Conservation (phyloP, 2,888 invertebrate genomes). For the Himalopsyche anomala region DNA sequence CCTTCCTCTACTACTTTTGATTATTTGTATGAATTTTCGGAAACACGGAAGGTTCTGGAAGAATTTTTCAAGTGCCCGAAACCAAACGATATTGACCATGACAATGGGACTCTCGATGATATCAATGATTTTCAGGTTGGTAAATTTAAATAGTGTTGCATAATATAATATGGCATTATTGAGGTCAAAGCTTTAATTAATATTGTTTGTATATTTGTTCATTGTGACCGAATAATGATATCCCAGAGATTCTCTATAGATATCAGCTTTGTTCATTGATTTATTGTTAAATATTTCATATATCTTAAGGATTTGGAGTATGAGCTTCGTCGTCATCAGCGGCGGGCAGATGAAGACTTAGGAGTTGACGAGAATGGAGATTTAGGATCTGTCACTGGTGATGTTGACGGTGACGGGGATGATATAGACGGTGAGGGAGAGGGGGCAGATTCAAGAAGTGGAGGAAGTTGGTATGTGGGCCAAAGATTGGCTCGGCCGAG, state of each 20-base stretch:
- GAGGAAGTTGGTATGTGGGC: conserved; percentile 86
- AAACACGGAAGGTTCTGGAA: conserved; percentile 93
- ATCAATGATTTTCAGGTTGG: conserved; percentile 74
- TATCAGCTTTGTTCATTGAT: background rate
- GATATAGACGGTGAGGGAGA: conserved; percentile 67
- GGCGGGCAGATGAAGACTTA: conserved; percentile 77
- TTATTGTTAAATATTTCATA: background rate
- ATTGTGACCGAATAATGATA: background rate
- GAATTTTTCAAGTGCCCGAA: conserved; percentile 93
- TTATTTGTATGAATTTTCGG: conserved; percentile 94
- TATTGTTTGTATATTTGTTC: conserved; percentile 31
- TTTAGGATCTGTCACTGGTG: conserved; percentile 68
- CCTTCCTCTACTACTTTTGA: conserved; percentile 83
- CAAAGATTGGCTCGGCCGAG: conserved; percentile 82
- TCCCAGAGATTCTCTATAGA: too few species aligned
- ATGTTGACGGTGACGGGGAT: conserved; percentile 66
- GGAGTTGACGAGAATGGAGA: conserved; percentile 69
- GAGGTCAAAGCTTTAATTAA: background rate
- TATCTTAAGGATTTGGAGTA: conserved; percentile 83
- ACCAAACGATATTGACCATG: conserved; percentile 78
- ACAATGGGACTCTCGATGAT: conserved; percentile 71
- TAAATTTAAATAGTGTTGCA: background rate
- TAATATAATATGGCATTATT: too few species aligned
- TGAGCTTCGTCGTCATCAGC: conserved; percentile 83
- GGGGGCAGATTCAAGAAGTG: conserved; percentile 71